Percentiles rank a stretch among this genome's conserved stretches.
These are phyloP conservation scores for Astreopora myriophthalma DNA, from an alignment of 64 coral and sea anemone species.

Conservation along the genomic window DNA sequence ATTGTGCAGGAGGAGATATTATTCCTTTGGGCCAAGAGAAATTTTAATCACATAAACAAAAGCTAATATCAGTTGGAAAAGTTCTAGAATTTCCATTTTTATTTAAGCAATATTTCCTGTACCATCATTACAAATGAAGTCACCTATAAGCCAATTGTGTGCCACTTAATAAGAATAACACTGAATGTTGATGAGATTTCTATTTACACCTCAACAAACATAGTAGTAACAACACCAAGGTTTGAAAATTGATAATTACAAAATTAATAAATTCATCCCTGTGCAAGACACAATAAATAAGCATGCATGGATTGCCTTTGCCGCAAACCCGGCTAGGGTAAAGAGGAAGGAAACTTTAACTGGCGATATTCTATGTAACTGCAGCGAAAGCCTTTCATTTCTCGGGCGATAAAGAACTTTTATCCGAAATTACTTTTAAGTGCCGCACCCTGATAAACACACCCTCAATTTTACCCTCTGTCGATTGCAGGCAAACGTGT, in stretches of 20 bases:
- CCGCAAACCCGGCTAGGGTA: neutral
- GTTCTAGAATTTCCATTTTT: neutral
- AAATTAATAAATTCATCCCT: neutral
- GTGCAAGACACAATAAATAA: slow-evolving; percentile 9
- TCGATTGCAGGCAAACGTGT: neutral
- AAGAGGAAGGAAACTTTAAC: neutral
- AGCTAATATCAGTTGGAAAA: slow-evolving; percentile 17
- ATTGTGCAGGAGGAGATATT: neutral
- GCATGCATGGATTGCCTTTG: slow-evolving; percentile 1
- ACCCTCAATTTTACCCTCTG: slow-evolving; percentile 35
- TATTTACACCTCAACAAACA: neutral
- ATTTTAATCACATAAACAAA: slow-evolving; percentile 12
- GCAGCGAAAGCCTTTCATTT: neutral
- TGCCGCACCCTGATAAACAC: slow-evolving; percentile 29
- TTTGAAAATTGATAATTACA: neutral
- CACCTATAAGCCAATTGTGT: neutral
- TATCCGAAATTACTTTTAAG: neutral
- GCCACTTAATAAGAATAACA: neutral
- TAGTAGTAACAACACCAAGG: neutral
- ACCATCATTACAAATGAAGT: neutral
- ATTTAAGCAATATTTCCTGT: neutral
- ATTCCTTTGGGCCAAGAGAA: neutral
- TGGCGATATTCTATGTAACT: neutral
- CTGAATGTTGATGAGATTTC: neutral
- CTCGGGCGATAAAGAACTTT: neutral